Evolutionary conservation across 53 echinoderm and acorn worm genomes (phyloP), one percentile per base, ranked within the genome.

Genomic region (Echinarachnius parma): DNA sequence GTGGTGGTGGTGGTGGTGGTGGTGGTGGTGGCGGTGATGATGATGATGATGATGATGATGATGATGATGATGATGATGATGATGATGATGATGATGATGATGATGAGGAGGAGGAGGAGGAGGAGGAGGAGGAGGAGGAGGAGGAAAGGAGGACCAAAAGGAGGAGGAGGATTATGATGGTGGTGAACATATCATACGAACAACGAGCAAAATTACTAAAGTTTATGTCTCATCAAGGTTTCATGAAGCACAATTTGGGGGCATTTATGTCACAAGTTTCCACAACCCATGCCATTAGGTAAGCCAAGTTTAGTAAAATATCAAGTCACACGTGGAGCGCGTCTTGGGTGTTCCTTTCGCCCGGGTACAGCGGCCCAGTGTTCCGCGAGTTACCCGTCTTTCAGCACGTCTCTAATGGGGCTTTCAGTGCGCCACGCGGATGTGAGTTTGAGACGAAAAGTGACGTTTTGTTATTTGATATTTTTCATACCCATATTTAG

Each of bases 311-410:
- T n/a, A n/a, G n/a, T n/a, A n/a, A n/a, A n/a, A n/a, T n/a, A n/a
- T n/a, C n/a, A 10, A 50, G 15, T 72, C 56, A 72, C 56, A 56
- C 56, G 21, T 37, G 22, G 34, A 53, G 70, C 70, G 23, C 70
- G 9, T 56, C 74, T 72, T 72, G 74, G 74, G 74, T 72, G 74
- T 72, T 72, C 74, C 57, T 56, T 1, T 9, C 58, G 57, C 26
- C 74, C 74, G 56, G 42, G 56, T 46, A 57, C 28, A 46, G 56
- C 74, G 34, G 74, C 35, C 74, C 57, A 56, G 74, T 20, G 55
- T 56, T 56, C 22, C 54, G 74, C 74, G n/a, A n/a, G 33, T 37
- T 25, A 16, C 14, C 57, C 5, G 35, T 72, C 74, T 72, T 34
- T 72, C 74, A 72, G 25, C 74, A 72, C 55, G 11, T 0, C 3